Evolutionary conservation across 2,888 invertebrate species (phyloP).

Genomic region (Leptinotarsa tumamoca): DNA sequence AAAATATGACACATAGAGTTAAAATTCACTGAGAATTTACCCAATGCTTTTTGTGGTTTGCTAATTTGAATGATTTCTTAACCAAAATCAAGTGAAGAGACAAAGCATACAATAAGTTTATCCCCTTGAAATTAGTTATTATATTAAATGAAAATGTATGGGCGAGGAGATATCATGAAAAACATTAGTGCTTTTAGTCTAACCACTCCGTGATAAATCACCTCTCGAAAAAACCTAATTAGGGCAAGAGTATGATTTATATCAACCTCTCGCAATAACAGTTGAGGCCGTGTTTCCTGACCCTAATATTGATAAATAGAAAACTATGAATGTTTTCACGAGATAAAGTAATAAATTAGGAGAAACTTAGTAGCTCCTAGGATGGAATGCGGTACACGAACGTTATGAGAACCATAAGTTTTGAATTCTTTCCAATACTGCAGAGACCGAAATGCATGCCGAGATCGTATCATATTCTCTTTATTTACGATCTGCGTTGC

Average conservation of each 20-base stretch:
- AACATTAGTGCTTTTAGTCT: neutral
- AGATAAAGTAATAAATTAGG: constrained; percentile 17
- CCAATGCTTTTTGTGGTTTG: too few relatives aligned
- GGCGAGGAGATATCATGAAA: neutral
- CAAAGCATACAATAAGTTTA: too few relatives aligned
- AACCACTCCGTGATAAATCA: neutral
- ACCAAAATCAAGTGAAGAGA: too few relatives aligned
- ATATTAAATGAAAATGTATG: too few relatives aligned
- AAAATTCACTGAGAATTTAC: too few relatives aligned
- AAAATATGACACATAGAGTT: too few relatives aligned
- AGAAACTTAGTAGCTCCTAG: constrained; percentile 15
- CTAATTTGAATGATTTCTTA: too few relatives aligned
- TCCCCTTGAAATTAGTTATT: too few relatives aligned
- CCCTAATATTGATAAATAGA: constrained; percentile 26
- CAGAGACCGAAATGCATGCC: neutral
- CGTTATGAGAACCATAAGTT: neutral
- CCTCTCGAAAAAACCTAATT: constrained; percentile 22
- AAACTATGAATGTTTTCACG: constrained; percentile 15
- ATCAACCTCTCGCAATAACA: constrained; percentile 20
- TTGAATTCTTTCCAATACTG: neutral
- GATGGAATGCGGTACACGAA: constrained; percentile 5
- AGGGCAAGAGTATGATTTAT: constrained; percentile 26
- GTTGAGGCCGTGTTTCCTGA: constrained; percentile 19
- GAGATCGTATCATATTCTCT: too few relatives aligned
- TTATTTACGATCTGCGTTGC: too few relatives aligned